Evolutionary conservation across 2,113 vertebrate species (phyloP).

Genomic region (Pelusios castaneus): DNA sequence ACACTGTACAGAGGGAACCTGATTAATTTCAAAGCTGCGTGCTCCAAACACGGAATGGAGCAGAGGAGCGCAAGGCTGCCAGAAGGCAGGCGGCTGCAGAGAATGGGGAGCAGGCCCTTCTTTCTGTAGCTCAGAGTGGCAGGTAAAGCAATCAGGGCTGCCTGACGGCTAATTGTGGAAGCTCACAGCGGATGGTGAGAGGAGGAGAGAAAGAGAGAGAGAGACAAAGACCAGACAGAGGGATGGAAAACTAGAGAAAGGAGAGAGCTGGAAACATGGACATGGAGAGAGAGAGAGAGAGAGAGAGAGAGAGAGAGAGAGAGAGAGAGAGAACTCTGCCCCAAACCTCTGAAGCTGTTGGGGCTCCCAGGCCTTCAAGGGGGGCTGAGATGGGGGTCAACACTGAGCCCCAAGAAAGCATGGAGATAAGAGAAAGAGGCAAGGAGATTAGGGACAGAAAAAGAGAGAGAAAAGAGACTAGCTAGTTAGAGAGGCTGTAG

Average conservation of each 20-base stretch:
- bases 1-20: neutral
- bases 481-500: neutral
- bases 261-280: neutral
- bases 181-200: neutral
- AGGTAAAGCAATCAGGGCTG: conserved; percentile 34
- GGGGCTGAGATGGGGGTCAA: conserved; percentile 32
- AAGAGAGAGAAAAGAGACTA: neutral
- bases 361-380: conserved; percentile 54
- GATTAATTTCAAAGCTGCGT: neutral
- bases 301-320: neutral
- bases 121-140: neutral
- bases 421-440: neutral
- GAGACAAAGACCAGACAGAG: neutral
- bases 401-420: neutral
- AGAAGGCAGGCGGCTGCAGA: neutral
- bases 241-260: neutral
- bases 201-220: neutral
- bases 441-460: neutral
- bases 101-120: neutral
- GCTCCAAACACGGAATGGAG: neutral
- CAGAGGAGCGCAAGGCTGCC: neutral
- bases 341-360: neutral
- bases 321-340: neutral
- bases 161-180: neutral
- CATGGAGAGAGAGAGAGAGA: neutral